These are phyloP conservation scores for Ciconia nigra DNA, from an alignment of 2,797 vertebrate species.

Conservation along the genomic window DNA sequence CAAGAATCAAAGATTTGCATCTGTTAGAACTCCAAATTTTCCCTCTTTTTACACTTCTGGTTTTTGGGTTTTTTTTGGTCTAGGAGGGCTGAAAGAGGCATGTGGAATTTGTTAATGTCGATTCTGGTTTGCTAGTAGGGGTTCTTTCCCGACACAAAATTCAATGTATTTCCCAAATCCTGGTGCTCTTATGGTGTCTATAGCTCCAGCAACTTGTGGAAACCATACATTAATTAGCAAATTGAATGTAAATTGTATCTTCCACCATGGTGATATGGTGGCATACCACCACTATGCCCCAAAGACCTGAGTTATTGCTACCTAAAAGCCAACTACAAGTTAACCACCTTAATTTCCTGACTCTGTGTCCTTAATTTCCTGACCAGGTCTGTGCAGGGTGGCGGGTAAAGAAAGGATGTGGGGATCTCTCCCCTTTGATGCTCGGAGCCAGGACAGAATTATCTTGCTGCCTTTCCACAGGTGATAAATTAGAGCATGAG, in stretches of 20 bases:
- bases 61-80: not conserved
- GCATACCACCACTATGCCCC: not conserved
- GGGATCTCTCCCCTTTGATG: not conserved
- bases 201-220: not conserved
- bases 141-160: not conserved
- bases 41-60: not conserved
- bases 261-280: fast-evolving
- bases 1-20: conserved; percentile 42
- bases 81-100: not conserved
- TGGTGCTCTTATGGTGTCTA: not conserved
- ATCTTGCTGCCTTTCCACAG: not conserved
- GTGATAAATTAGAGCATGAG: not conserved
- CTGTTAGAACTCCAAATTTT: conserved; percentile 41
- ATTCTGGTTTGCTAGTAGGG: not conserved
- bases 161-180: not conserved
- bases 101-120: not conserved
- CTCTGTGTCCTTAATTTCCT: not conserved
- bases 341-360: not conserved
- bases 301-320: not conserved
- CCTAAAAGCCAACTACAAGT: not conserved
- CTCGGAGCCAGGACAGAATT: not conserved
- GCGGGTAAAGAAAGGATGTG: fast-evolving
- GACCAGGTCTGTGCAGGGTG: not conserved
- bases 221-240: not conserved
- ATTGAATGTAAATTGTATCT: not conserved